Evolutionary conservation across 2,888 invertebrate genomes (phyloP), one percentile per base, ranked within the genome.

Genomic region (Nemotelus nigrinus): DNA sequence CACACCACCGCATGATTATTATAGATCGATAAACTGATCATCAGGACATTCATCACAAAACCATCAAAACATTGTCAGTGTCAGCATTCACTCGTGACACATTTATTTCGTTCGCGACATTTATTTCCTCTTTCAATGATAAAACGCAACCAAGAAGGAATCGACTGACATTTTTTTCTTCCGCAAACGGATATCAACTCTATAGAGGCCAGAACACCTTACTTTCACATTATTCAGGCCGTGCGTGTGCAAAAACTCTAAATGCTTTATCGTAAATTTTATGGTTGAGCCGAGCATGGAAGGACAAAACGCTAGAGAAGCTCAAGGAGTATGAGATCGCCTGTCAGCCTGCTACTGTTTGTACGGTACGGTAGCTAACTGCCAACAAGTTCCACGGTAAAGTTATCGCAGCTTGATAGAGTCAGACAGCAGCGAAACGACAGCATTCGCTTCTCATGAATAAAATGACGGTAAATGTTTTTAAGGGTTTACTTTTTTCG

Each of bases 51-150:
- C 70, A 79, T 79, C 79, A 78, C 78, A 78, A 79, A 79, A 79
- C 78, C 78, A 79, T 79, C 79, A 79, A 79, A 79, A 79, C 64
- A 77, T 70, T 79, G 79, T 79, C 78, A 79, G 75, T 72, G 72
- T 74, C 60, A 48, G 74, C 74, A 74, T 41, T 60, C 63, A 74
- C 74, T 74, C 60, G 74, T 74, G 63, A 60, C 74, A 74, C 74
- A 74, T 74, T 74, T 74, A 60, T 74, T 74, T 74, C 63, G 48
- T 25, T 47, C 47, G 25, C 47, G 48, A 72, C 72, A 60, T 58
- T 47, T 50, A 55, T 70, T 39, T 70, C 70, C 43, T 47, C 47
- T n/a, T 6, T 10, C 7, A 65, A 4, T 4, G 39, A 39, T 65
- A 45, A 41, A 65, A 47, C 10, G 45, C 47, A 10, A 43, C 45